These are phyloP conservation scores for Heterochromis multidens DNA, from an alignment of 2,113 vertebrate genomes.

Conservation along the genomic window DNA sequence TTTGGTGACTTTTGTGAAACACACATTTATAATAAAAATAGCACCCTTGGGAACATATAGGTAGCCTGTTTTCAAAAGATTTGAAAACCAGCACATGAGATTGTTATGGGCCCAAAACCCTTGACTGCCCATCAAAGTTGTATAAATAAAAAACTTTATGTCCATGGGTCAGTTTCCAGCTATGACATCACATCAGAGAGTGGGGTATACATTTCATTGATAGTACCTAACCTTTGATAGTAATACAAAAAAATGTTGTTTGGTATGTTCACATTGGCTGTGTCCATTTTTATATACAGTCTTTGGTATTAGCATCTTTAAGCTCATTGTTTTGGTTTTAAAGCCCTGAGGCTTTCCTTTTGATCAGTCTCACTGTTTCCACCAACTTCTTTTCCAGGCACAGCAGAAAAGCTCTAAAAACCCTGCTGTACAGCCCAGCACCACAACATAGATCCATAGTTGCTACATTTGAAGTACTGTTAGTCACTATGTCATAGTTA, in stretches of 20 bases:
- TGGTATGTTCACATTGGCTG: background rate
- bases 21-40: background rate
- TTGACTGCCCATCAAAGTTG: background rate
- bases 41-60: background rate
- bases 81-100: background rate
- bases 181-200: background rate
- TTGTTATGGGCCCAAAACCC: background rate
- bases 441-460: no score
- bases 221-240: background rate
- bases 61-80: background rate
- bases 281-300: background rate
- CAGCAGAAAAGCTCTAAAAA: no score
- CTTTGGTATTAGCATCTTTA: background rate
- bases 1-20: background rate
- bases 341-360: no score
- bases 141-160: background rate
- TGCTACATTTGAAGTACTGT: background rate
- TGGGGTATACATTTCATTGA: background rate
- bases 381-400: no score
- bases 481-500: background rate
- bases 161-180: background rate
- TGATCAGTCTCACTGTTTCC: no score
- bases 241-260: background rate
- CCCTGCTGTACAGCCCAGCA: no score
- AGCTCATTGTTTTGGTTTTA: no score